Base-by-base conservation (phyloP, 1,140 invertebrate species). In the Aphelenchoides fujianensis region DNA sequence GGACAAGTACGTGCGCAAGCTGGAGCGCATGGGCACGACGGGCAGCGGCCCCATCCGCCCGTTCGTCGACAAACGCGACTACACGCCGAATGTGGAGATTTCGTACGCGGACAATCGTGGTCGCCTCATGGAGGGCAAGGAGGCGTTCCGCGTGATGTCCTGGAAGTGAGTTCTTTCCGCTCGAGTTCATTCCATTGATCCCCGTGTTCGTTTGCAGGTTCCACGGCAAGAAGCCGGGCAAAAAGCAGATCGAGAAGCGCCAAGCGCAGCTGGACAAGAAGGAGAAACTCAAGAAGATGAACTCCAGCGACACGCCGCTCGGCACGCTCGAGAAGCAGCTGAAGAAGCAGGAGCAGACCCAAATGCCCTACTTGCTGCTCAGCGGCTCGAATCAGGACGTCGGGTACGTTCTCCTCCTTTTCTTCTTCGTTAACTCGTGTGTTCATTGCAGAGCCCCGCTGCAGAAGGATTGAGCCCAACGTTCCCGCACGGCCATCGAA, bases 21-120 rank as follows among this genome's bases (percentile, higher is more conserved):
- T 87, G 85, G 84, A 82, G 69, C 84, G 72, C 75, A 87, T 37
- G 86, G 92, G 76, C 86, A 92, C 66, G 91, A 92, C 77, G 88
- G 92, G 69, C 92, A 93, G 84, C 61, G 80, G 75, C 88, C 93
- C 94, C 12, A 90, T 92, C 12, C 89, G 89, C 41, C 93, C 97
- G 35, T 99, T 98, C 85, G 91, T 91, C 81, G 96, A 99, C 82
- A 97, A 97, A 85, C 89, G 91, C 34, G 87, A 88, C 61, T 98
- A 97, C 85, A 92, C 92, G 82, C 96, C 96, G 0, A 93, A 94
- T 85, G 91, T 98, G 5, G 96, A 97, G 86, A 87, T 99, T 74
- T 94, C 97, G 82, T 99, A 99, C 83, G 94, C 95, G 70, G 95
- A 98, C 86, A 94, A 97, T 82, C 91, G 92, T 84, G 96, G 96